Percentiles rank a stretch among this genome's conserved stretches.
phyloP scores from a whole-genome alignment of 1,140 invertebrate genomes.

The Monomorium pharaonis region DNA sequence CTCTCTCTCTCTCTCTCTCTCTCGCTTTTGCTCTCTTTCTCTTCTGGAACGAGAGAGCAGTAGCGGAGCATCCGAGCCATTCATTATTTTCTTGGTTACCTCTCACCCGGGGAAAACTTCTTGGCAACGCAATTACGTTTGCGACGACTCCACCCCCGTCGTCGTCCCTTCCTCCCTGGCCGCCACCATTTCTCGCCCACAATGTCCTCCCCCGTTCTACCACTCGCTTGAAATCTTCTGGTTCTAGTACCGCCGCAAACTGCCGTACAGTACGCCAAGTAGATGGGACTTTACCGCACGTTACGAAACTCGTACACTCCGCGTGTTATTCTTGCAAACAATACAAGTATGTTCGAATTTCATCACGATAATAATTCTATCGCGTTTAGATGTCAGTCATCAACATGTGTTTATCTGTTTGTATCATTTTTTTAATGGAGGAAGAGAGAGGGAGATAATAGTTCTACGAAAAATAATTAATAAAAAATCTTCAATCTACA shows the following conservation, averaged over 20 bases:
- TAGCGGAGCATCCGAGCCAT: constrained; percentile 73
- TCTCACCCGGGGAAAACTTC: constrained; percentile 84
- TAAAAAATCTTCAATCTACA: no score
- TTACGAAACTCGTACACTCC: constrained; percentile 27
- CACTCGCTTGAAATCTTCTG: constrained; percentile 56
- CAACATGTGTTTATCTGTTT: not conserved
- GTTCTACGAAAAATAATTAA: no score
- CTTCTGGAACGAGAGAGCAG: constrained; percentile 45
- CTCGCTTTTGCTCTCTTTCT: constrained; percentile 36
- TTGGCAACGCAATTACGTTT: constrained; percentile 84
- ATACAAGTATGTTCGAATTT: constrained; percentile 14
- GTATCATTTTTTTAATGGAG: not conserved
- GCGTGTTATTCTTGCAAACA: constrained; percentile 18
- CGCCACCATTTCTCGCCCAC: constrained; percentile 56
- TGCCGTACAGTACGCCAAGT: constrained; percentile 9
- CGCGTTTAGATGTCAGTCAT: not conserved
- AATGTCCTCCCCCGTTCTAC: constrained; percentile 38
- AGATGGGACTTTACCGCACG: constrained; percentile 59
- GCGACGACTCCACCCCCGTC: constrained; percentile 38
- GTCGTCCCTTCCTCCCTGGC: constrained; percentile 59
- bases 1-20: constrained; percentile 53
- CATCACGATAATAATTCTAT: not conserved
- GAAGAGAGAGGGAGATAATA: not conserved
- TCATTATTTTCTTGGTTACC: constrained; percentile 85
- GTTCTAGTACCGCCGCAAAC: constrained; percentile 3